Evolutionary conservation across 1,140 invertebrate genomes (phyloP), one percentile per base, ranked within the genome.

Genomic region (Oncopodura yosiiana): DNA sequence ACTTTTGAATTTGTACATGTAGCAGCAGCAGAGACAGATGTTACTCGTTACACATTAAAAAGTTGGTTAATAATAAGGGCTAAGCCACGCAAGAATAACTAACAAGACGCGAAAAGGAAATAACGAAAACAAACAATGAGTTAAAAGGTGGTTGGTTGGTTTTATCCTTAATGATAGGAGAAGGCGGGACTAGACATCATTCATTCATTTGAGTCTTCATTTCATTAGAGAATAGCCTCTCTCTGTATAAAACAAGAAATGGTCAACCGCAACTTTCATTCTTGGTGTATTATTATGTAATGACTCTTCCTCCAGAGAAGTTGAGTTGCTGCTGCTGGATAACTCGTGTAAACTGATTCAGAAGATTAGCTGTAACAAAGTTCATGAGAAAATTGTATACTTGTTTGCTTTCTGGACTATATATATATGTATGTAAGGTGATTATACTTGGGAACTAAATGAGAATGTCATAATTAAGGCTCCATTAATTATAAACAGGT

Each of bases 171-270:
- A 45, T 45, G 43, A 45, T 45, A 45, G 43, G 26, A 45, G 43
- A 45, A 45, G 43, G 43, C 43, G 43, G 43, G 43, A 45, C 43
- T 3, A 30, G 32, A n/a, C n/a, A 45, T 45, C 43, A 45, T 29
- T 45, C 43, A 45, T 45, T 45, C 43, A 45, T 30, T 45, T 30
- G n/a, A 45, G n/a, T n/a, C 43, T 29, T 45, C 43, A 45, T 45
- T 30, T 45, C 27, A 45, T 45, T 45, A 45, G 26, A 4, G 32
- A n/a, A n/a, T n/a, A n/a, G n/a, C n/a, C n/a, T n/a, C n/a, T n/a
- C n/a, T n/a, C n/a, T n/a, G n/a, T n/a, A n/a, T n/a, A n/a, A n/a
- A n/a, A n/a, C n/a, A n/a, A n/a, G n/a, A n/a, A n/a, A n/a, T n/a
- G n/a, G n/a, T n/a, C n/a, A n/a, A n/a, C n/a, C n/a, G n/a, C n/a